Percentiles rank a stretch among this genome's conserved stretches.
Evolutionary conservation across 2,113 vertebrate genomes (phyloP).

Genomic region (Neofelis nebulosa): DNA sequence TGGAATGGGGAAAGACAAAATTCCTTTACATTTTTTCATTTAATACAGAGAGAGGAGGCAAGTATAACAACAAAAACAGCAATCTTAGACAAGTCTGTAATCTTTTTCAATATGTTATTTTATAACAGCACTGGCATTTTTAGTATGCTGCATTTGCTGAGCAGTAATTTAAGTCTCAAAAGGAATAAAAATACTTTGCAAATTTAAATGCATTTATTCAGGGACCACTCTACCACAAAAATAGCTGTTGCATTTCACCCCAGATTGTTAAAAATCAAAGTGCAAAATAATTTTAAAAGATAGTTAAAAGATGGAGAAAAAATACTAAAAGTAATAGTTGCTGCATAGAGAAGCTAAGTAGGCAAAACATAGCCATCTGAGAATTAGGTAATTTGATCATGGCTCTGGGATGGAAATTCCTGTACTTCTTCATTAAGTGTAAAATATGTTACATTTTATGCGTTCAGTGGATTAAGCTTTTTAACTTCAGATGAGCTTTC

Average conservation of each 20-base stretch:
- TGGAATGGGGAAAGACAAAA: neutral
- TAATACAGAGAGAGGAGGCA: neutral
- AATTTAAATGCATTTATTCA: slow-evolving; percentile 59
- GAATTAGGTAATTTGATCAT: slow-evolving; percentile 53
- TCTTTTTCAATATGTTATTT: slow-evolving; percentile 34
- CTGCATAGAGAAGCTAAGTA: slow-evolving; percentile 30
- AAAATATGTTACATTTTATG: slow-evolving; percentile 58
- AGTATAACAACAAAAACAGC: neutral
- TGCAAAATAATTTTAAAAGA: slow-evolving; percentile 60
- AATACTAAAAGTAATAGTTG: slow-evolving; percentile 36
- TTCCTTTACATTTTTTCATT: neutral
- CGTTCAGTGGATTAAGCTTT: slow-evolving; percentile 20
- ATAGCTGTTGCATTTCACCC: slow-evolving; percentile 36
- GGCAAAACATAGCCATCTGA: slow-evolving; percentile 56
- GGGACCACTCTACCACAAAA: slow-evolving; percentile 49
- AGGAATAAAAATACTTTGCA: slow-evolving; percentile 45
- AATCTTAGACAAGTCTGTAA: neutral
- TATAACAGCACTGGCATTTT: slow-evolving; percentile 15
- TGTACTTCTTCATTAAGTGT: slow-evolving; percentile 36
- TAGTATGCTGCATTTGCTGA: slow-evolving; percentile 47
- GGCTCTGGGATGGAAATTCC: neutral
- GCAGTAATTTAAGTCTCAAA: slow-evolving; percentile 65
- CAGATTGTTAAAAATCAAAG: slow-evolving; percentile 51
- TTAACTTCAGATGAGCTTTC: slow-evolving; percentile 32
- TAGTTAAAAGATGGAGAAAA: slow-evolving; percentile 49